Evolutionary conservation across 1,140 invertebrate genomes (phyloP).

Genomic region (Vanessa atalanta): DNA sequence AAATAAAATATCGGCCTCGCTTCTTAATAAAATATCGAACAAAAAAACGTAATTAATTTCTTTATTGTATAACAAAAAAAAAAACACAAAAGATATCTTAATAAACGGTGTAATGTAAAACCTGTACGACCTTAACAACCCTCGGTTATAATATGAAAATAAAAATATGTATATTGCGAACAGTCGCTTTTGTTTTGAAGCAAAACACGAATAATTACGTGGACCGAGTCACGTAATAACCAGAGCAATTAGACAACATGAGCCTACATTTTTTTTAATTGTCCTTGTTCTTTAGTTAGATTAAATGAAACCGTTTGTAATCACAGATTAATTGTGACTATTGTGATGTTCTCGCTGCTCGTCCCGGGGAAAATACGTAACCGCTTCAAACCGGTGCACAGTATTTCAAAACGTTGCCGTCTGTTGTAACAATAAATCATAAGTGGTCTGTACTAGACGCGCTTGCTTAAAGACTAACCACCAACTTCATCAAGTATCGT

Average conservation of each 20-base stretch:
- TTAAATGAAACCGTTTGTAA: background rate
- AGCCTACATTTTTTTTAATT: constrained; percentile 20
- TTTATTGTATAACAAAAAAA: too few species aligned
- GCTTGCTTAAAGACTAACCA: too few species aligned
- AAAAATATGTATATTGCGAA: background rate
- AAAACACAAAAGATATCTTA: too few species aligned
- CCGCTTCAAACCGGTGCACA: too few species aligned
- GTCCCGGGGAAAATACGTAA: too few species aligned
- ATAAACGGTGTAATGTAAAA: background rate
- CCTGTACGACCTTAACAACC: background rate
- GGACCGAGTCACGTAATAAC: constrained; percentile 21
- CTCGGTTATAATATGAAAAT: background rate
- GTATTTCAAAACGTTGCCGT: too few species aligned
- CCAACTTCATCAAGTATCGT: too few species aligned
- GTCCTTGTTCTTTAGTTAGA: constrained; percentile 4
- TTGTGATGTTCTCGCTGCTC: background rate
- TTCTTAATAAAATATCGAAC: too few species aligned
- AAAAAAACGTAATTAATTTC: too few species aligned
- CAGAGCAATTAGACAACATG: constrained; percentile 8
- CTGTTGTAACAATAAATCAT: too few species aligned
- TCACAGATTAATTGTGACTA: background rate
- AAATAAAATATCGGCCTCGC: too few species aligned
- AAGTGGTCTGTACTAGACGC: too few species aligned
- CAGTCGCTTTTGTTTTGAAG: constrained; percentile 13
- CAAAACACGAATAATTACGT: constrained; percentile 28